Evolutionary conservation across 2,888 invertebrate species (phyloP).

Genomic region (Idaea aversata): DNA sequence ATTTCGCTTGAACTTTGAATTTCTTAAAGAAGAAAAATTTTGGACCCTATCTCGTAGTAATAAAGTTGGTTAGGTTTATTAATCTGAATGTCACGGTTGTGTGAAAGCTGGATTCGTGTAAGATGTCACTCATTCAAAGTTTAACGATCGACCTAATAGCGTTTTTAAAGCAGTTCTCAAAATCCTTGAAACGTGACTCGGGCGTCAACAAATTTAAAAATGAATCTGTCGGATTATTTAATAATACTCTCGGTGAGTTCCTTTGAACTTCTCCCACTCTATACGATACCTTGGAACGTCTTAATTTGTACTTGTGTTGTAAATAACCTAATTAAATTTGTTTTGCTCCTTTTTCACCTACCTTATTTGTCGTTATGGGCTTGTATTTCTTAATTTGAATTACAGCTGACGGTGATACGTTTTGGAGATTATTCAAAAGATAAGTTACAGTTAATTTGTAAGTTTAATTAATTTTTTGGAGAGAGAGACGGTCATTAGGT

Average conservation of each 20-base stretch:
- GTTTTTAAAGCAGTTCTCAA: constrained; percentile 74
- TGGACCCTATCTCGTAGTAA: constrained; percentile 8
- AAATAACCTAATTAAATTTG: constrained; percentile 6
- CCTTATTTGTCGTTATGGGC: constrained; percentile 7
- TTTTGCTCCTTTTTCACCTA: constrained; percentile 5
- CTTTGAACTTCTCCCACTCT: constrained; percentile 58
- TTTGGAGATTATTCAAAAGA: background rate
- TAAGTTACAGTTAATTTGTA: background rate
- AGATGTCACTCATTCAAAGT: constrained; percentile 78
- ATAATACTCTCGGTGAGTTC: constrained; percentile 60
- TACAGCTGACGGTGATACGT: background rate
- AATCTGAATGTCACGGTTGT: constrained; percentile 10
- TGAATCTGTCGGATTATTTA: constrained; percentile 66
- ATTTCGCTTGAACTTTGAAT: constrained; percentile 28
- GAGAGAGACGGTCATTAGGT: too few species aligned
- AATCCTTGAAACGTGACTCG: constrained; percentile 77
- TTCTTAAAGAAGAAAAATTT: constrained; percentile 5
- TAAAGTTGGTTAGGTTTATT: constrained; percentile 30
- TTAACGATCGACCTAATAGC: constrained; percentile 78
- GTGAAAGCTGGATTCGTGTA: constrained; percentile 46
- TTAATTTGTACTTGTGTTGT: constrained; percentile 45
- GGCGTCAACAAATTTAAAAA: constrained; percentile 75
- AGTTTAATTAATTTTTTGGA: background rate
- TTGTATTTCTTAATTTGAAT: background rate
- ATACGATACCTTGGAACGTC: constrained; percentile 47